phyloP scores from a whole-genome alignment of 2,797 vertebrate species.

The Sylvilagus floridanus region DNA sequence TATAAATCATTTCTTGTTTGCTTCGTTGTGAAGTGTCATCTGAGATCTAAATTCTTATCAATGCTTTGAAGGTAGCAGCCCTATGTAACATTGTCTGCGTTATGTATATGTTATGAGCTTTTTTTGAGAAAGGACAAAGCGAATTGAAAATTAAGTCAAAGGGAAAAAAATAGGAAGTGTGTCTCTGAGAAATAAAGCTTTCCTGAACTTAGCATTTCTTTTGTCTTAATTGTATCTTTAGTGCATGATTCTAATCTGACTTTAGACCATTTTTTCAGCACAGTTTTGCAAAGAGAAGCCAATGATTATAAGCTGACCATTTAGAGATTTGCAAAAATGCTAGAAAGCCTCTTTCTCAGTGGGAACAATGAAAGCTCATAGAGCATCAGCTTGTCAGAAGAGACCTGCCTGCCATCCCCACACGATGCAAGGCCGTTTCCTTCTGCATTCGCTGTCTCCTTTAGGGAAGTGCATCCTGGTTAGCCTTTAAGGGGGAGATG shows the following conservation, averaged over 20 bases:
- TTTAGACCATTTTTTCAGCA: not conserved
- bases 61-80: conserved; percentile 25
- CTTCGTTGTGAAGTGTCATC: conserved; percentile 21
- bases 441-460: not conserved
- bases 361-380: not conserved
- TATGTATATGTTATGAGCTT: not conserved
- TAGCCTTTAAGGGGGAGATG: conserved; percentile 36
- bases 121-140: conserved; percentile 6
- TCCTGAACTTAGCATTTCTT: conserved; percentile 44
- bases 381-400: not conserved
- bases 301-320: conserved; percentile 25
- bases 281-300: conserved; percentile 58
- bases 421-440: not conserved
- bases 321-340: conserved; percentile 32
- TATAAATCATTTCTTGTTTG: conserved; percentile 50
- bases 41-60: conserved; percentile 3
- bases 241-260: conserved; percentile 35
- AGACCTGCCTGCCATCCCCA: not conserved
- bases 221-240: conserved; percentile 56
- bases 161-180: not conserved
- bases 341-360: conserved; percentile 18
- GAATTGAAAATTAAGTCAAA: conserved; percentile 27
- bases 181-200: conserved; percentile 33
- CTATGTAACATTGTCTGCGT: not conserved
- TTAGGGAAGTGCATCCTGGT: not conserved